Base-by-base conservation (phyloP, 2,113 vertebrate species). In the Onychostruthus taczanowskii region DNA sequence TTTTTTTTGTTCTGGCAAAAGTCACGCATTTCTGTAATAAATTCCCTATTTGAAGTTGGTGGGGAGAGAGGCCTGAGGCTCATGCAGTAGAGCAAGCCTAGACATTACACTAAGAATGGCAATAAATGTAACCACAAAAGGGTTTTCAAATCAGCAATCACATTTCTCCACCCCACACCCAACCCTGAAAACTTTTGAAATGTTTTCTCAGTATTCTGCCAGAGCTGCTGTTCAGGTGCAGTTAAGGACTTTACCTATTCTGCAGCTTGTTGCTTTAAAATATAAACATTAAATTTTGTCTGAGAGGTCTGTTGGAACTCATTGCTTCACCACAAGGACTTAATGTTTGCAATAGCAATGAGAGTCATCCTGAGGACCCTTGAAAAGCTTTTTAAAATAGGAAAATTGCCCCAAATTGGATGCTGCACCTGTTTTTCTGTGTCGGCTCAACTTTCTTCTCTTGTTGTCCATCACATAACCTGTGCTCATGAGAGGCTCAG, bases 51-150 rank as follows among this genome's bases (percentile, higher is more conserved):
- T 74, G 63, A 90, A 83, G 63, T 33, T 80, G 90, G 75, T 86
- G 63, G 86, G 72, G 68, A 93, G 82, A 91, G 82, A 90, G 69
- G 86, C 92, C 94, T 50, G 88, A 93, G 90, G 85, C 88, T 95
- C 59, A 58, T 43, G 79, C 58, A 81, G 53, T 26, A 75, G 74
- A 91, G 81, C 78, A 93, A 90, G 88, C 85, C 77, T 73, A 86
- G 79, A 66, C 64, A 63, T 77, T 86, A 69, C 90, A 88, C 55
- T 88, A 90, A 86, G 75, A 92, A 77, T 53, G 47, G 47, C 92
- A 92, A 90, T 95, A 93, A 96, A 93, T 4, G 7, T 53, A 80
- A 43, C 59, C n/a, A 70, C 92, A 84, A 96, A 96, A 62, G 46
- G 53, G 50, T 62, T 76, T 93, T 94, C 27, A 92, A 86, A 90